phyloP scores from a whole-genome alignment of 2,113 vertebrate species.

The Tringa solitaria region DNA sequence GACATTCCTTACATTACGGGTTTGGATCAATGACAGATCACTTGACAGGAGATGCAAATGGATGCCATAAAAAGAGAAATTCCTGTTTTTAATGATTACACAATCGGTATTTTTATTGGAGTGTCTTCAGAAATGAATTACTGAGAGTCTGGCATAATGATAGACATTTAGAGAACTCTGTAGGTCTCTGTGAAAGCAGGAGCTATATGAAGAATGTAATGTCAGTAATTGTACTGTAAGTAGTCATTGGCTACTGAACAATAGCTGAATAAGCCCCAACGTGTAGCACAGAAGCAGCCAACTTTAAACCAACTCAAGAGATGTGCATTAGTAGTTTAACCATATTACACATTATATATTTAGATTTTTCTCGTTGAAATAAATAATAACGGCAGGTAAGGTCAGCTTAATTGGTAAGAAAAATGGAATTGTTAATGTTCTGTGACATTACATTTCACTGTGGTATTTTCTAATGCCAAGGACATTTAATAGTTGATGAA shows the following conservation, averaged over 20 bases:
- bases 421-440: constrained; percentile 27
- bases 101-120: background rate
- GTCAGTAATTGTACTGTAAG: background rate
- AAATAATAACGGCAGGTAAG: background rate
- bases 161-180: background rate
- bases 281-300: background rate
- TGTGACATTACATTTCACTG: background rate
- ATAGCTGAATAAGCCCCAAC: background rate
- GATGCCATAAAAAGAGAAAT: background rate
- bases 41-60: background rate
- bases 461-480: constrained; percentile 35
- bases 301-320: background rate
- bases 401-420: constrained; percentile 1
- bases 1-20: background rate
- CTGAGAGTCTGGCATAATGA: background rate
- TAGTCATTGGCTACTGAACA: background rate
- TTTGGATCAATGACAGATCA: background rate
- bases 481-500: constrained; percentile 4
- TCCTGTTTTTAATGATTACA: background rate
- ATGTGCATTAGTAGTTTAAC: background rate
- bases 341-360: background rate
- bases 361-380: background rate
- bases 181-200: background rate
- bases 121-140: background rate
- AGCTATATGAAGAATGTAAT: background rate